Base-by-base conservation (phyloP, 2,113 vertebrate genomes). In the Forbesichthys agassizii region DNA sequence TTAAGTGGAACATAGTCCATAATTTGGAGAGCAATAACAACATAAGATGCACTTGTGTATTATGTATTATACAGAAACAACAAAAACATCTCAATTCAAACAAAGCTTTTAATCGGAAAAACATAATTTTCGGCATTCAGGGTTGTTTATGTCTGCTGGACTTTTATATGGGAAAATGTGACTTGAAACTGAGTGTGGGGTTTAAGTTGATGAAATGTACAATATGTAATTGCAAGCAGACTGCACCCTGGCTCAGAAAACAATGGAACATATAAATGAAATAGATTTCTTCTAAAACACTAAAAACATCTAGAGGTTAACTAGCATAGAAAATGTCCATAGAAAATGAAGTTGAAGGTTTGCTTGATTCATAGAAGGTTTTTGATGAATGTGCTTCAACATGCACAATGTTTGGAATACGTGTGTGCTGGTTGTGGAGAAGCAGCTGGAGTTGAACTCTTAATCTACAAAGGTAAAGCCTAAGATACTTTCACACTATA, bases 91-190 rank as follows among this genome's bases (percentile, higher is more conserved):
- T 42, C 36, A 42, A 42, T 42, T 27, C 36, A 42, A 42, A 42
- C 27, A 27, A 27, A 27, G 27, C 27, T 27, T 27, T 27, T 27
- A 27, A 27, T 27, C 27, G 3, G 27, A 27, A 27, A 27, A 27
- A 27, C 27, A 27, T 42, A 0, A 42, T 7, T 8, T 42, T 42
- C 4, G 36, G 36, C 36, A 6, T 6, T 6, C 36, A 42, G 36
- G 7, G 1, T 27, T 11, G 56, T 58, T 58, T 58, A 57, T 33
- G 52, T 58, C 33, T 58, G 72, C 33, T 74, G 27, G 55, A 54
- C 36, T 68, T 84, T 86, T 84, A 75, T 67, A n/a, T 76, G 71
- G 60, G 75, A 87, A 73, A 74, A n/a, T 74, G 57, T 33, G 48
- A 48, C 64, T 71, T 74, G 3, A 68, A 74, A 81, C 36, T 66